A percentile compares a stretch with the other conserved stretches of the same genome.
These are phyloP conservation scores for chimpanzee (Pan troglodytes) DNA, from an alignment of 2,113 vertebrate species.

Conservation along the genomic window DNA sequence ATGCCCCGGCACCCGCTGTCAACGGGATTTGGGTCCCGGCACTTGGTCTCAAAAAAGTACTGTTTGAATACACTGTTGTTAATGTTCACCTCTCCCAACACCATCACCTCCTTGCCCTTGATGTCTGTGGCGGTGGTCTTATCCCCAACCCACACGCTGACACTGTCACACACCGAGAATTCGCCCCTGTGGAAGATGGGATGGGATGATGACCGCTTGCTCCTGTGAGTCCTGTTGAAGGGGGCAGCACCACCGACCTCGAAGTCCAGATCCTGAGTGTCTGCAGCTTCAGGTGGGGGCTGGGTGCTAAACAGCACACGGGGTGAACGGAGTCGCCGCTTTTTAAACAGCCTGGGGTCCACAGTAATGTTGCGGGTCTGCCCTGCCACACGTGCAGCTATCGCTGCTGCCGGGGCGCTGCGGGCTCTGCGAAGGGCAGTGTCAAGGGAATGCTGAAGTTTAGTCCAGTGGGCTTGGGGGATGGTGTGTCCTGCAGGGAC, in stretches of 20 bases:
- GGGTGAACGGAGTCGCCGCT: slow-evolving; percentile 90
- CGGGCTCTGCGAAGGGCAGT: slow-evolving; percentile 80
- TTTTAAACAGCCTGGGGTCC: slow-evolving; percentile 94
- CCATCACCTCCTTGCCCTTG: slow-evolving; percentile 94
- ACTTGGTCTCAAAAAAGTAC: slow-evolving; percentile 98
- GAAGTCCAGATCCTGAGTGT: slow-evolving; percentile 77
- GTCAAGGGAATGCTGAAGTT: slow-evolving; percentile 76
- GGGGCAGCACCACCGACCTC: slow-evolving; percentile 65
- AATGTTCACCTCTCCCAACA: slow-evolving; percentile 93
- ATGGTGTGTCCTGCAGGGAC: slow-evolving; percentile 81
- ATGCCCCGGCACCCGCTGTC: slow-evolving; percentile 94
- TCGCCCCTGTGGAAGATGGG: slow-evolving; percentile 93
- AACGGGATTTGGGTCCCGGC: slow-evolving; percentile 88
- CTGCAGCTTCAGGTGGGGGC: slow-evolving; percentile 82
- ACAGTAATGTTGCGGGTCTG: slow-evolving; percentile 86
- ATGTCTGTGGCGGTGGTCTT: slow-evolving; percentile 96
- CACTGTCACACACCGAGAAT: slow-evolving; percentile 97
- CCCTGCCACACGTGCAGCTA: slow-evolving; percentile 73
- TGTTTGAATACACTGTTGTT: slow-evolving; percentile 95
- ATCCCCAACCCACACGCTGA: slow-evolving; percentile 94
- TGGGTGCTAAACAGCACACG: slow-evolving; percentile 95
- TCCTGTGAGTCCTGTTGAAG: slow-evolving; percentile 85
- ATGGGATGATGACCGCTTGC: slow-evolving; percentile 84
- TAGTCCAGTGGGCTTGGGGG: slow-evolving; percentile 80
- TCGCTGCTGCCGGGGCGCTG: slow-evolving; percentile 50